A percentile compares a stretch with the other conserved stretches of the same genome.
Evolutionary conservation across 2,797 vertebrate genomes (phyloP).

Genomic region (Eremophila alpestris): DNA sequence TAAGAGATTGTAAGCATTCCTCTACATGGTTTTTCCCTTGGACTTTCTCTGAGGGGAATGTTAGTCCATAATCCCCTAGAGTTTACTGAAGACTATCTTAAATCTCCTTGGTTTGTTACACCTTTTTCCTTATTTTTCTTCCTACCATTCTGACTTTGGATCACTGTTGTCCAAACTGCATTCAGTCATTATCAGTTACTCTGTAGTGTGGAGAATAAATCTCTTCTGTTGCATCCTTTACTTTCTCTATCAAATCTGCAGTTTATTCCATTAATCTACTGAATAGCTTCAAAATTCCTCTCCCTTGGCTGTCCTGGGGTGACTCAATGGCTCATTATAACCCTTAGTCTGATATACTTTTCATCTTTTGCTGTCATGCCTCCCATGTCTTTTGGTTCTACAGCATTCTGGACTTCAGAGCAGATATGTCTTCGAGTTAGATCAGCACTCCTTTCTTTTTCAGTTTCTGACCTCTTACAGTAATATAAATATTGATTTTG

Average conservation of each 20-base stretch:
- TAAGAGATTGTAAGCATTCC: neutral
- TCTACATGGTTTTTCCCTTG: neutral
- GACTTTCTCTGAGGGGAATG: neutral
- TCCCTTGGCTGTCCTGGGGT: neutral
- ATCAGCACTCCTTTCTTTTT: neutral
- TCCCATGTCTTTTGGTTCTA: neutral
- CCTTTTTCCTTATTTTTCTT: neutral
- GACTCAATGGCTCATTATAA: neutral
- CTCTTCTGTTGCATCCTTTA: neutral
- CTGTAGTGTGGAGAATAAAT: neutral
- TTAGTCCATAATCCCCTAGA: neutral
- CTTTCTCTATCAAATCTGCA: neutral
- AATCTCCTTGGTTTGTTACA: neutral
- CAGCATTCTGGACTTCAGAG: neutral
- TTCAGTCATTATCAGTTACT: neutral
- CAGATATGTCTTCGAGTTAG: neutral
- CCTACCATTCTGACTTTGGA: neutral
- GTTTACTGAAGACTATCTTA: neutral
- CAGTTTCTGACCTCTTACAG: neutral
- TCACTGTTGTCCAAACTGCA: neutral
- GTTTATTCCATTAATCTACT: neutral
- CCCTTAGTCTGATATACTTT: neutral
- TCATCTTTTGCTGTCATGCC: neutral
- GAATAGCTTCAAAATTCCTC: neutral
- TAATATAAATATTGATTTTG: neutral